Percentiles rank a stretch among this genome's conserved stretches.
These are phyloP conservation scores for Ictalurus furcatus DNA, from an alignment of 2,113 vertebrate species.

Conservation along the genomic window DNA sequence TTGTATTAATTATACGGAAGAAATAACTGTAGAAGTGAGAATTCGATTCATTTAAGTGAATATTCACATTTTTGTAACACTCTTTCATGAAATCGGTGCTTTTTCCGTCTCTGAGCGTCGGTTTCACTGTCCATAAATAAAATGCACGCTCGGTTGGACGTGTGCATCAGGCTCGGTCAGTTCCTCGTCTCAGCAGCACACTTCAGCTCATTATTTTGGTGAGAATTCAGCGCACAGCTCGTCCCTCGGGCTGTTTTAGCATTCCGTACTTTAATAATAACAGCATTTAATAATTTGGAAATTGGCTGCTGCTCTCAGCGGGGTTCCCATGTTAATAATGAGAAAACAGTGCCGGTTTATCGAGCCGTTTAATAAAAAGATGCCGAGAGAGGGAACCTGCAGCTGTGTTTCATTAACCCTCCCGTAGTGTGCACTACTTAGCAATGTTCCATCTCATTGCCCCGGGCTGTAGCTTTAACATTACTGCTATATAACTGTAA, in stretches of 20 bases:
- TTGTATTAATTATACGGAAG: neutral
- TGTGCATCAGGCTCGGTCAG: neutral
- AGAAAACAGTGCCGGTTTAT: conserved; percentile 2
- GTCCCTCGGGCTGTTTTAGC: conserved; percentile 8
- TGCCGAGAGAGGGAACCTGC: conserved; percentile 4
- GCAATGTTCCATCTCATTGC: neutral
- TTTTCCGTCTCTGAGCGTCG: neutral
- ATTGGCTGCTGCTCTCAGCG: conserved; percentile 19
- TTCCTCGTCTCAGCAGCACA: neutral
- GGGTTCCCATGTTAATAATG: conserved; percentile 2
- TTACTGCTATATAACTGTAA: neutral
- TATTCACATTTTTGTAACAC: too few relatives aligned
- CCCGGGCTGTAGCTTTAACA: neutral
- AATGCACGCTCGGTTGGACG: neutral
- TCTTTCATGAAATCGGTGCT: neutral
- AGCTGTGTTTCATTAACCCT: conserved; percentile 26
- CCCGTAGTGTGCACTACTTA: conserved; percentile 15
- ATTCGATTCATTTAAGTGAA: too few relatives aligned
- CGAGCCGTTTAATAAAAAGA: conserved; percentile 3
- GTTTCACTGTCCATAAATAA: neutral
- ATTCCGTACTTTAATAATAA: conserved; percentile 33
- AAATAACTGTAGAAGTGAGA: neutral
- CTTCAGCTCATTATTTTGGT: conserved; percentile 1
- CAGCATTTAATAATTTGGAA: conserved; percentile 14
- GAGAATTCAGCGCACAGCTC: neutral